Evolutionary conservation across 2,888 invertebrate species (phyloP).

Genomic region (Cheilosia vernalis): DNA sequence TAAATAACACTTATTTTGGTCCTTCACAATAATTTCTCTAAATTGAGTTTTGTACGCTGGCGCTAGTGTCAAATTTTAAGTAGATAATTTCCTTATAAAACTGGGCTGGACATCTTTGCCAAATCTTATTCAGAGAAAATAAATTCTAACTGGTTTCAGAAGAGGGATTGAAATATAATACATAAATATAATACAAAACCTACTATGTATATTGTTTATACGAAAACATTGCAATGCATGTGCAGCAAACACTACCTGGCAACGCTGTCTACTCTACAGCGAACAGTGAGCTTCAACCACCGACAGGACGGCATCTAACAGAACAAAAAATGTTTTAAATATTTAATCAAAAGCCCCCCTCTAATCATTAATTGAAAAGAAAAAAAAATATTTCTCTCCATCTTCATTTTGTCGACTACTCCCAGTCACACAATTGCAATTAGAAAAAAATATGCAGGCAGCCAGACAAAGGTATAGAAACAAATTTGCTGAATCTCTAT

Average conservation of each 20-base stretch:
- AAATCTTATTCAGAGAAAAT: too few species aligned
- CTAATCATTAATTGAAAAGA: conserved; percentile 59
- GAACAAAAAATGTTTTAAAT: conserved; percentile 56
- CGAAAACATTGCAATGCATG: too few species aligned
- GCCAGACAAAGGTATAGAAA: conserved; percentile 26
- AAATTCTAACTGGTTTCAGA: too few species aligned
- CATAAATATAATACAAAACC: too few species aligned
- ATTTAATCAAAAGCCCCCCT: conserved; percentile 59
- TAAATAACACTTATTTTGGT: too few species aligned
- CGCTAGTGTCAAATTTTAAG: too few species aligned
- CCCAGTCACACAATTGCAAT: conserved; percentile 53
- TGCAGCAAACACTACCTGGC: neutral
- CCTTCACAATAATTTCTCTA: too few species aligned
- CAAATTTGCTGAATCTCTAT: conserved; percentile 40
- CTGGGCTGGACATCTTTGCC: too few species aligned
- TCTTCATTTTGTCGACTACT: conserved; percentile 13
- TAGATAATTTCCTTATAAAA: too few species aligned
- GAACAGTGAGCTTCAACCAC: conserved; percentile 8
- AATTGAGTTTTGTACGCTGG: too few species aligned
- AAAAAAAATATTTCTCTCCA: conserved; percentile 35
- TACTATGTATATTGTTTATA: too few species aligned
- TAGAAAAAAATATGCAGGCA: conserved; percentile 47
- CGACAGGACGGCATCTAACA: conserved; percentile 8
- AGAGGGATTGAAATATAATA: too few species aligned
- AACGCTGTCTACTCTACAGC: conserved; percentile 1